phyloP scores from a whole-genome alignment of 2,113 vertebrate species.

The Ammodramus savannarum region DNA sequence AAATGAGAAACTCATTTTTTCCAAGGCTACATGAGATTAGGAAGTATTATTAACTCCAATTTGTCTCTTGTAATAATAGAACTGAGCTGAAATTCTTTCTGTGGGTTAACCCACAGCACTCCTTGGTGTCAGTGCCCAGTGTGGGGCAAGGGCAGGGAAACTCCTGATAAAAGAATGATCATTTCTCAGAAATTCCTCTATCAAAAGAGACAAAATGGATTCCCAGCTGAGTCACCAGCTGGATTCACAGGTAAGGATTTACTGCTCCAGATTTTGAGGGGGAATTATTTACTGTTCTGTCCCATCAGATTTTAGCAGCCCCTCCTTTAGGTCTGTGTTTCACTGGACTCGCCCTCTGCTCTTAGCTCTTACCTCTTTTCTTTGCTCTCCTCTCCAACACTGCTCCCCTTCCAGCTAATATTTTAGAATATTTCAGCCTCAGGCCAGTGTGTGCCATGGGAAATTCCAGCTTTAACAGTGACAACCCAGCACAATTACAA shows the following conservation, averaged over 20 bases:
- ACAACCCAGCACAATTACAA: not conserved
- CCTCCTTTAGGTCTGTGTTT: not conserved
- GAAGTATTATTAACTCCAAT: not conserved
- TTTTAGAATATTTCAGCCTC: not conserved
- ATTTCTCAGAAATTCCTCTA: not conserved
- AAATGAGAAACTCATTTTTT: not conserved
- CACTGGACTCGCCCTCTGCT: not conserved
- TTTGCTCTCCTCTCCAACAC: not conserved
- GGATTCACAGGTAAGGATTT: not conserved
- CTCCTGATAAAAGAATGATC: not conserved
- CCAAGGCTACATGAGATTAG: not conserved
- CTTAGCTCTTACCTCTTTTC: not conserved
- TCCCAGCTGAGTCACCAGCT: not conserved
- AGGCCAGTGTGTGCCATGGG: accelerated
- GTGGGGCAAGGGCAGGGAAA: not conserved
- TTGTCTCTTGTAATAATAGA: not conserved
- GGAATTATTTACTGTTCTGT: not conserved
- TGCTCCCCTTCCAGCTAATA: not conserved
- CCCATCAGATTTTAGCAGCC: not conserved
- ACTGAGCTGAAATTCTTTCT: not conserved
- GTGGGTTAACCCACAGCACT: not conserved
- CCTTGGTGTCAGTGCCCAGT: not conserved
- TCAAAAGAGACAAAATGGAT: not conserved
- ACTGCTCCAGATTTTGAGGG: not conserved
- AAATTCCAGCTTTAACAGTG: not conserved